These are phyloP conservation scores for Xiphophorus birchmanni DNA, from an alignment of 2,797 vertebrate genomes.

Conservation along the genomic window DNA sequence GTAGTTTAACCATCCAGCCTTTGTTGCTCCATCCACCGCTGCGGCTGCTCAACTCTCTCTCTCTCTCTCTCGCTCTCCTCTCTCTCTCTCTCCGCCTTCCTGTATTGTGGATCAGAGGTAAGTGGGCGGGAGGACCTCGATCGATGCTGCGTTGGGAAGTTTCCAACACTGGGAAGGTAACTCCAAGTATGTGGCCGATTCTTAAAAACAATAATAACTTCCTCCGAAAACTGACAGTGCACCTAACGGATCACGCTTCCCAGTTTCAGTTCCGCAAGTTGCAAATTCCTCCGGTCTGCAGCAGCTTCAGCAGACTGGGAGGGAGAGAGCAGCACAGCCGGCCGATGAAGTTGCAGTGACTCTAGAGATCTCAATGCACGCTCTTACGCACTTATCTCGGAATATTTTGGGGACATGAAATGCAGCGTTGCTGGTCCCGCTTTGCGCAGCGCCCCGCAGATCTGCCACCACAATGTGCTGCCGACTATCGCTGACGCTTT, in stretches of 20 bases:
- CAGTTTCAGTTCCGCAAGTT: constrained; percentile 49
- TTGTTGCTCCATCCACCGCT: constrained; percentile 72
- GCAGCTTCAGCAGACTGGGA: constrained; percentile 18
- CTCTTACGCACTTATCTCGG: neutral
- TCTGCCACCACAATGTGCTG: constrained; percentile 62
- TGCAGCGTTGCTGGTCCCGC: constrained; percentile 30
- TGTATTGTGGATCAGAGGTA: constrained; percentile 58
- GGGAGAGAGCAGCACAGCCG: constrained; percentile 13
- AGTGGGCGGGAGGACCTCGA: constrained; percentile 74
- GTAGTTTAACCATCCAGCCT: constrained; percentile 60
- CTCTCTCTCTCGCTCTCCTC: constrained; percentile 27
- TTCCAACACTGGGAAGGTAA: constrained; percentile 66
- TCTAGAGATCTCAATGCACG: constrained; percentile 29
- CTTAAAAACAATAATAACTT: neutral
- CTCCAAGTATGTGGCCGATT: constrained; percentile 28
- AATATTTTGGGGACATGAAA: constrained; percentile 2
- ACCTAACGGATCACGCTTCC: constrained; percentile 37
- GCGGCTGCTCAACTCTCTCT: constrained; percentile 56
- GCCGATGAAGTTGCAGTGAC: constrained; percentile 57
- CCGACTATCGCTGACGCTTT: constrained; percentile 65
- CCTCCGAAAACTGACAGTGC: constrained; percentile 18
- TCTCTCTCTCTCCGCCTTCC: constrained; percentile 34
- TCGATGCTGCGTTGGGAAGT: constrained; percentile 74
- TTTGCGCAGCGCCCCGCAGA: constrained; percentile 54
- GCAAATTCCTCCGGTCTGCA: constrained; percentile 22